A percentile compares a stretch with the other conserved stretches of the same genome.
These are phyloP conservation scores for Cosmia trapezina DNA, from an alignment of 2,888 invertebrate genomes.

Conservation along the genomic window DNA sequence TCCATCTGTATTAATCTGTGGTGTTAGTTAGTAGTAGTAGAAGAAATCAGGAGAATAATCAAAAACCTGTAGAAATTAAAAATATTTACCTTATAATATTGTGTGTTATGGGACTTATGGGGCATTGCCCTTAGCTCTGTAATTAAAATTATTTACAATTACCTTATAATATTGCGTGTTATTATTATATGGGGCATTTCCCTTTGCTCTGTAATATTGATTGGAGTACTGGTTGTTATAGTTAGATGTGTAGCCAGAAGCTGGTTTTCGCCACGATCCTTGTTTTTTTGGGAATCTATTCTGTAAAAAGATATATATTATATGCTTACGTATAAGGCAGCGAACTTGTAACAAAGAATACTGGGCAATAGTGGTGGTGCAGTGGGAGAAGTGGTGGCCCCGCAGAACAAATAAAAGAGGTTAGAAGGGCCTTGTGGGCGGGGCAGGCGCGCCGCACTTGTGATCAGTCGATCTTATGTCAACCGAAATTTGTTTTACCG, in stretches of 20 bases:
- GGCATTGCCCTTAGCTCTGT: slow-evolving; percentile 75
- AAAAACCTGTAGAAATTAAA: background rate
- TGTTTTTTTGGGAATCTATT: slow-evolving; percentile 86
- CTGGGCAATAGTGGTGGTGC: background rate
- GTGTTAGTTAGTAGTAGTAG: no score
- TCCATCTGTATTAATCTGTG: no score
- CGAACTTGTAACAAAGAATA: background rate
- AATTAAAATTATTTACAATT: slow-evolving; percentile 7
- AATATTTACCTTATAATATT: slow-evolving; percentile 73
- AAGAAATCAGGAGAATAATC: background rate
- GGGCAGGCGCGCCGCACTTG: no score
- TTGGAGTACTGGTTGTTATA: slow-evolving; percentile 84
- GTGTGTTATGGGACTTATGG: slow-evolving; percentile 76
- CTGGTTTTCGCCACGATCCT: slow-evolving; percentile 86
- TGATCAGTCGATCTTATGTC: no score
- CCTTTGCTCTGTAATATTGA: slow-evolving; percentile 82
- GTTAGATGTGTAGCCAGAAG: slow-evolving; percentile 76
- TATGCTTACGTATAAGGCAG: background rate
- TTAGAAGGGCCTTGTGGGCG: no score
- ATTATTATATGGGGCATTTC: slow-evolving; percentile 76
- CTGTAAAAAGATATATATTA: slow-evolving; percentile 70
- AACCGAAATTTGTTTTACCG: no score
- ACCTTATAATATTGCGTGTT: slow-evolving; percentile 78
- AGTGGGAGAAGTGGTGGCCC: background rate
- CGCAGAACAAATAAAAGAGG: no score